Conservation (phyloP, 2,113 vertebrate genomes). For the Apteryx mantelli region DNA sequence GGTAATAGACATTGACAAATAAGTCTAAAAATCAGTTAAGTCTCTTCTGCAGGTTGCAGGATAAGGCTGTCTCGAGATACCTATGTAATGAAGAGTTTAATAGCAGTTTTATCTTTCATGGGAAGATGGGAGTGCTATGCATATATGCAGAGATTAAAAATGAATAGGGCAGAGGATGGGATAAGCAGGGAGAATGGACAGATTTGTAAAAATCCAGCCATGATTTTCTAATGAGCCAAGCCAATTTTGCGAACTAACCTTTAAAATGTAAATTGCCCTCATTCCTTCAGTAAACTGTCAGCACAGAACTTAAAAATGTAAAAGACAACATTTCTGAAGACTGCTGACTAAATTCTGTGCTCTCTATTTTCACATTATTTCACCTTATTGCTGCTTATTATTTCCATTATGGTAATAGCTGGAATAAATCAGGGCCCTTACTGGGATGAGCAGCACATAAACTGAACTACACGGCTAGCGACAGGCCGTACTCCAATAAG, state of each 20-base stretch:
- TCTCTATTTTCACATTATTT: slow-evolving; percentile 29
- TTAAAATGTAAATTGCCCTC: not conserved
- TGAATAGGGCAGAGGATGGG: not conserved
- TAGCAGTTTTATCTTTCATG: not conserved
- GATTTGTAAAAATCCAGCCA: not conserved
- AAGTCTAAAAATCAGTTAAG: not conserved
- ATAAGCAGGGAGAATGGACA: not conserved
- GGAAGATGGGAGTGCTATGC: not conserved
- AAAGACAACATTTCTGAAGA: not conserved
- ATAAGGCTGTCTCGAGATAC: not conserved
- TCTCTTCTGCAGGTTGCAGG: not conserved
- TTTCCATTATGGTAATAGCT: not conserved
- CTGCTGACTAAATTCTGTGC: not conserved
- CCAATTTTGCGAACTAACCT: not conserved
- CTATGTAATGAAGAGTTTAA: not conserved
- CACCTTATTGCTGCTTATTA: slow-evolving; percentile 25
- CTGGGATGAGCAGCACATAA: not conserved
- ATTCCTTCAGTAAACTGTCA: slow-evolving; percentile 3
- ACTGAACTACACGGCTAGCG: not conserved
- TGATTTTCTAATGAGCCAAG: not conserved
- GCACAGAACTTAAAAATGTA: not conserved
- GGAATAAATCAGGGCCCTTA: not conserved
- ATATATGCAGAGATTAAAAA: not conserved
- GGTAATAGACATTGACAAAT: not conserved
- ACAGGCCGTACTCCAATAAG: not conserved